Percentiles rank a stretch among this genome's conserved stretches.
These are phyloP conservation scores for Crotophaga sulcirostris DNA, from an alignment of 2,113 vertebrate species.

Conservation along the genomic window DNA sequence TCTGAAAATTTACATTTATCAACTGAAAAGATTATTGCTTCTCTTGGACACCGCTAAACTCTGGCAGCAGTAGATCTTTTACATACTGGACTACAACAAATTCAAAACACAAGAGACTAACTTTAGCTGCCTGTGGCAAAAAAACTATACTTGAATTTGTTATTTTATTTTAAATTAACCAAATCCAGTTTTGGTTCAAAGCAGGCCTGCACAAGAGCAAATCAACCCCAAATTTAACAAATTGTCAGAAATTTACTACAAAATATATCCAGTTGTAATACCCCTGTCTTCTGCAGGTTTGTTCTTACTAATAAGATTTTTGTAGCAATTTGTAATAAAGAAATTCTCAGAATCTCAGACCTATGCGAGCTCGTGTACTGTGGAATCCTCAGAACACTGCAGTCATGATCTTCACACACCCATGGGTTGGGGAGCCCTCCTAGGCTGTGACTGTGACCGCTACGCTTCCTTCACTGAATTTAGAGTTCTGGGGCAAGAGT, in stretches of 20 bases:
- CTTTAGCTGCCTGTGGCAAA: background rate
- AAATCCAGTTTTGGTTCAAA: background rate
- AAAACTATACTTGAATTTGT: background rate
- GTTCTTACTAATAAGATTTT: background rate
- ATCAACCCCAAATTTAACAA: background rate
- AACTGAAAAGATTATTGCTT: background rate
- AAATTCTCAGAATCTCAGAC: background rate
- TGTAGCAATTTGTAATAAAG: background rate
- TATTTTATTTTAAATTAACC: background rate
- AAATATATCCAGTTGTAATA: background rate
- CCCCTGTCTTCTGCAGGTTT: background rate
- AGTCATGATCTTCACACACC: background rate
- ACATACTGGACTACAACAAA: background rate
- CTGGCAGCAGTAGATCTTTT: background rate
- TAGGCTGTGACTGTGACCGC: rapidly evolving
- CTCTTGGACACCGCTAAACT: background rate
- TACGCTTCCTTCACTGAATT: background rate
- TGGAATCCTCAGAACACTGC: background rate
- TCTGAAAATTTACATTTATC: background rate
- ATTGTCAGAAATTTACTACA: background rate
- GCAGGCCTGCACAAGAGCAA: background rate
- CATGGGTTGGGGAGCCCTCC: background rate
- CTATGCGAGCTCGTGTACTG: background rate
- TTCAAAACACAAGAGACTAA: background rate
- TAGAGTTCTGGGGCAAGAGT: background rate